These are phyloP conservation scores for Mycteria americana DNA, from an alignment of 2,797 vertebrate genomes.

Conservation along the genomic window DNA sequence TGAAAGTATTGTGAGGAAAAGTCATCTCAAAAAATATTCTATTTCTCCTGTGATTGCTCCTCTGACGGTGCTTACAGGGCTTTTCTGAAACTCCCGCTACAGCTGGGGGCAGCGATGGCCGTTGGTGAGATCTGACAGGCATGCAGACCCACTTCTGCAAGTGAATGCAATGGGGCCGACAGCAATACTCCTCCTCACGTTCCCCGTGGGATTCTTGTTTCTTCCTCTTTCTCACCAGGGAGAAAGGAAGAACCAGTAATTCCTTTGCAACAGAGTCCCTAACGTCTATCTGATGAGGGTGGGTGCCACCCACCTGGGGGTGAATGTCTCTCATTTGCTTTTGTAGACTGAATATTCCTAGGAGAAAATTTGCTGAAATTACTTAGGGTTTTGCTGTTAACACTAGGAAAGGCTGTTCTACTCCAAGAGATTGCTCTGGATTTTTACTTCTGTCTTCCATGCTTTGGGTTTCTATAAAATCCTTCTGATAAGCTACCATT, in stretches of 20 bases:
- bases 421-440: background rate
- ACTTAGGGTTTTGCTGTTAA: background rate
- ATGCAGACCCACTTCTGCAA: fast-evolving
- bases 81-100: background rate
- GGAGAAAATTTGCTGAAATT: background rate
- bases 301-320: background rate
- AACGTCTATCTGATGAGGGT: background rate
- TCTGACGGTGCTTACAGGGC: background rate
- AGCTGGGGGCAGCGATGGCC: fast-evolving
- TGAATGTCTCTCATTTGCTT: background rate
- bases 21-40: background rate
- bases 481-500: background rate
- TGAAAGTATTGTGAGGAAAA: background rate
- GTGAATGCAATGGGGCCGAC: fast-evolving
- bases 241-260: background rate
- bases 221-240: background rate
- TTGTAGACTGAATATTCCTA: background rate
- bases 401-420: background rate
- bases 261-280: background rate
- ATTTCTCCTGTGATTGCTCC: background rate
- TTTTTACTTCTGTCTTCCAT: background rate
- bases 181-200: fast-evolving
- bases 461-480: background rate
- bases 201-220: background rate
- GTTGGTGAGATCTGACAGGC: background rate